Conservation (phyloP, 2,797 vertebrate species). For the Scolopax bukidnonensis region DNA sequence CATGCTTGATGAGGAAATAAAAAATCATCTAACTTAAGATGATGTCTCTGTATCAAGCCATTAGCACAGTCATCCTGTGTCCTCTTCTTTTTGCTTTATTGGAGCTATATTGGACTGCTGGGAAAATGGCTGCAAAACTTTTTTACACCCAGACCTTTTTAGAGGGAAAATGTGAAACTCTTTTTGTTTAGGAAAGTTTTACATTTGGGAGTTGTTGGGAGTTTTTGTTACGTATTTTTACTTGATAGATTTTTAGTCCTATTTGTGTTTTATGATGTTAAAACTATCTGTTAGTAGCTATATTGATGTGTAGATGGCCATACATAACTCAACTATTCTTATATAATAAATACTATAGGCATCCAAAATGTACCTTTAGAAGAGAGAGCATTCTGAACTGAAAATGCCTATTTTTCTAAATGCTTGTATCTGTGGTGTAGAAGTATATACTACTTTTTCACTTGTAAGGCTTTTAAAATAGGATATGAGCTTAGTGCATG, state of each 20-base stretch:
- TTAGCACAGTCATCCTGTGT: not conserved
- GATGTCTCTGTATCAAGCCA: not conserved
- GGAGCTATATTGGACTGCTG: not conserved
- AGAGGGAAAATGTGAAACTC: not conserved
- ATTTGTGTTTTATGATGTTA: not conserved
- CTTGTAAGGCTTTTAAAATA: not conserved
- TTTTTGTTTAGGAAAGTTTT: not conserved
- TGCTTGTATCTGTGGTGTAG: not conserved
- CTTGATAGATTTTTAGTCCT: not conserved
- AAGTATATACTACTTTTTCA: not conserved
- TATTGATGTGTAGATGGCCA: not conserved
- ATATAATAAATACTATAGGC: not conserved
- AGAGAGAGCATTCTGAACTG: not conserved
- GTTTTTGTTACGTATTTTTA: not conserved
- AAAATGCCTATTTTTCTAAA: not conserved
- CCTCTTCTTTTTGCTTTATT: not conserved
- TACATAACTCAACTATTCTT: not conserved
- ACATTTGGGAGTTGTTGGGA: not conserved
- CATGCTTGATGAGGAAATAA: not conserved
- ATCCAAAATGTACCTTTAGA: not conserved
- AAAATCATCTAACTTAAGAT: not conserved
- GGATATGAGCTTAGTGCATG: not conserved
- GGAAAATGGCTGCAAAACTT: not conserved
- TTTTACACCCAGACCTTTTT: not conserved
- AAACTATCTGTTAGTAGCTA: not conserved